Percentiles rank a stretch among this genome's conserved stretches.
phyloP scores from a whole-genome alignment of 2,888 invertebrate species.

The Fissipunctia ypsillon region DNA sequence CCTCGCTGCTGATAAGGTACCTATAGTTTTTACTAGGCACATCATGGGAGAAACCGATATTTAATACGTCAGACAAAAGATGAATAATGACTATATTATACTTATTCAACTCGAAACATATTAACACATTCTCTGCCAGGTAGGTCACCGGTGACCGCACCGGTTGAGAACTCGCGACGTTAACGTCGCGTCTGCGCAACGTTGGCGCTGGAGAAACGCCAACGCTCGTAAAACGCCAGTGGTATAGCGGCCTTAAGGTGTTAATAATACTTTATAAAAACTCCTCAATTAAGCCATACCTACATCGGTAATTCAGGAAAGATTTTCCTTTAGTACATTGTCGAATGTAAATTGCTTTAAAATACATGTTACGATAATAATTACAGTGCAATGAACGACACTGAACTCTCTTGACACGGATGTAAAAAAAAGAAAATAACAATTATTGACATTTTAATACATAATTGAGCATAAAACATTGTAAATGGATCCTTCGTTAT shows the following conservation, averaged over 20 bases:
- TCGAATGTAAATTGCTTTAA: constrained; percentile 17
- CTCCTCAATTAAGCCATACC: background rate
- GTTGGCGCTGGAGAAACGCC: no score
- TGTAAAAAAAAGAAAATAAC: constrained; percentile 9
- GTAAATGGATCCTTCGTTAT: background rate
- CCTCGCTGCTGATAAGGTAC: no score
- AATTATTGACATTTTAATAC: constrained; percentile 27
- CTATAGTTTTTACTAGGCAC: background rate
- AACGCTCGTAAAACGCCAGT: no score
- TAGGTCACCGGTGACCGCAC: no score
- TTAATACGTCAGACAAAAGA: background rate
- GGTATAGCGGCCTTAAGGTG: no score
- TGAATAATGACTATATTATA: constrained; percentile 9
- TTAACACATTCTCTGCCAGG: no score
- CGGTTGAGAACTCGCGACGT: no score
- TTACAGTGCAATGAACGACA: constrained; percentile 20
- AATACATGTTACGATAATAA: constrained; percentile 7
- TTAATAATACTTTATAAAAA: constrained; percentile 2
- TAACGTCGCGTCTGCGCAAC: no score
- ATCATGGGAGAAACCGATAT: background rate
- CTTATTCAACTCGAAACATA: background rate
- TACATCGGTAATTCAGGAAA: constrained; percentile 6
- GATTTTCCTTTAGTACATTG: background rate
- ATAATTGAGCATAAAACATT: constrained; percentile 9
- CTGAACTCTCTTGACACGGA: constrained; percentile 39